phyloP scores from a whole-genome alignment of 2,888 invertebrate genomes.

The Miltochrista miniata region DNA sequence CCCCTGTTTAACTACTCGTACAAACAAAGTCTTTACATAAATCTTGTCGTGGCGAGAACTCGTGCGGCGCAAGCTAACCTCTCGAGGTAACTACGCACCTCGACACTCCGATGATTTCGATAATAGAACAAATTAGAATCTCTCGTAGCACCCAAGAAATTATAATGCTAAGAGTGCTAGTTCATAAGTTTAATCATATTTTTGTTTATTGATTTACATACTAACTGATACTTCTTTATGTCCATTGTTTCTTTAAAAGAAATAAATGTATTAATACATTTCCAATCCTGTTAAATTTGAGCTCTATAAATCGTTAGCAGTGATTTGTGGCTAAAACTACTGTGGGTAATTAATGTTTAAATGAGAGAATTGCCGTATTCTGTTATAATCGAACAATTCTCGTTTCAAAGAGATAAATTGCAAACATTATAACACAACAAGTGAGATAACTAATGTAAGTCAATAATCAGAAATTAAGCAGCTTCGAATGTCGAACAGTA shows the following conservation, averaged over 20 bases:
- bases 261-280: not conserved
- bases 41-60: slow-evolving; percentile 76
- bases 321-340: not conserved
- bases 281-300: too few species aligned
- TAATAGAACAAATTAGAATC: slow-evolving; percentile 73
- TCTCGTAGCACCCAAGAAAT: slow-evolving; percentile 45
- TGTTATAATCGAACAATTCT: slow-evolving; percentile 23
- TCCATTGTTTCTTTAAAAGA: not conserved
- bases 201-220: too few species aligned
- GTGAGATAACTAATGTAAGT: slow-evolving; percentile 55
- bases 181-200: slow-evolving; percentile 47
- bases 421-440: slow-evolving; percentile 47
- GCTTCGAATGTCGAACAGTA: slow-evolving; percentile 39
- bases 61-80: slow-evolving; percentile 69
- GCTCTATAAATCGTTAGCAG: too few species aligned
- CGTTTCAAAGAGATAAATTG: slow-evolving; percentile 40
- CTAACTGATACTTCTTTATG: too few species aligned
- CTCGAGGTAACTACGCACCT: slow-evolving; percentile 62
- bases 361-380: slow-evolving; percentile 1
- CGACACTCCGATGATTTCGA: slow-evolving; percentile 64
- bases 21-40: slow-evolving; percentile 83
- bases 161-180: slow-evolving; percentile 61
- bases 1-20: slow-evolving; percentile 75
- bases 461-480: slow-evolving; percentile 53
- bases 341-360: not conserved